Conservation (phyloP, 2,888 invertebrate genomes). For the Taphrorychus bicolor region DNA sequence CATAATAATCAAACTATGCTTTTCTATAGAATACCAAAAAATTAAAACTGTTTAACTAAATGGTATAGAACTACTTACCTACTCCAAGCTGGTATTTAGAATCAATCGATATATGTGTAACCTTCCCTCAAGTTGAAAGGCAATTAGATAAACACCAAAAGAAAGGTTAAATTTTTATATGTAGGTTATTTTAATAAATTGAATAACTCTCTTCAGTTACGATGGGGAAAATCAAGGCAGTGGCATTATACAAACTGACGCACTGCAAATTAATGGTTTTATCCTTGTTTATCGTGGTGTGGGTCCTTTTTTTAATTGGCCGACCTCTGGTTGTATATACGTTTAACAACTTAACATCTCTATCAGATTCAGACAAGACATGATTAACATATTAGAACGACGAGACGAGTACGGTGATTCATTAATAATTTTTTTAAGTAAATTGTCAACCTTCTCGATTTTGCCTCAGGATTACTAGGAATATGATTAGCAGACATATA, state of each 20-base stretch:
- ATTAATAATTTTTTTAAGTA: too few relatives aligned
- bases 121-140: not conserved
- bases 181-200: conserved; percentile 1
- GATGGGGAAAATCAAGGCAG: not conserved
- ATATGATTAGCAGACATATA: too few relatives aligned
- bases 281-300: conserved; percentile 7
- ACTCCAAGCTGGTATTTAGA: not conserved
- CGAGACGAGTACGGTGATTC: too few relatives aligned
- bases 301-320: not conserved
- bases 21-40: too few relatives aligned
- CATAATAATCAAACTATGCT: too few relatives aligned
- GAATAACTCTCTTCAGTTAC: not conserved
- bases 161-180: conserved; percentile 1
- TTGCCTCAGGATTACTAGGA: too few relatives aligned
- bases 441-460: too few relatives aligned
- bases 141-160: too few relatives aligned
- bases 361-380: not conserved
- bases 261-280: not conserved
- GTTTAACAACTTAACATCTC: not conserved
- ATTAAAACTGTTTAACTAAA: too few relatives aligned
- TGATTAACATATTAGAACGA: not conserved
- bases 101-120: not conserved
- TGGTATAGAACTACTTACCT: too few relatives aligned
- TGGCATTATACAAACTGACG: not conserved
- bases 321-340: not conserved